phyloP scores from a whole-genome alignment of 2,797 vertebrate genomes.

The Phataginus tricuspis region DNA sequence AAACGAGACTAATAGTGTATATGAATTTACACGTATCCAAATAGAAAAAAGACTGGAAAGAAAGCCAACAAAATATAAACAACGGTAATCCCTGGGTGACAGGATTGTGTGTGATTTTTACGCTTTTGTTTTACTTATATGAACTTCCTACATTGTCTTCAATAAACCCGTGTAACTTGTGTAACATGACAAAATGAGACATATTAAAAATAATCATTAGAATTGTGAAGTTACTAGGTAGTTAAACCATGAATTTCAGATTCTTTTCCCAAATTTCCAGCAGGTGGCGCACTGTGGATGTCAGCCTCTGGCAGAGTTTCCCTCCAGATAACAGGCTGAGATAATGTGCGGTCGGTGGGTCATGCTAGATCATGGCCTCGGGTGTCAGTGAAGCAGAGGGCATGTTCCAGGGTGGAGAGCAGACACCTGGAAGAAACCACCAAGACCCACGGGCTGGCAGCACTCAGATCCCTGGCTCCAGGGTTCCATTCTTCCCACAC shows the following conservation, averaged over 20 bases:
- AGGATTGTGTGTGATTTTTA: background rate
- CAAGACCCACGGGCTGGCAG: background rate
- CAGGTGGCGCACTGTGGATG: conserved; percentile 85
- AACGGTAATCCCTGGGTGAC: background rate
- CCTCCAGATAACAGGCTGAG: background rate
- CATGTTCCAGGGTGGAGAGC: background rate
- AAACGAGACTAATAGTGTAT: background rate
- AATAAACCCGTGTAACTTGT: background rate
- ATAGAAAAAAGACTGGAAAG: conserved; percentile 47
- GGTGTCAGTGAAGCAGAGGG: background rate
- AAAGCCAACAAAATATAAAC: background rate
- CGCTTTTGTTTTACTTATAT: background rate
- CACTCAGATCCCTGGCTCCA: background rate
- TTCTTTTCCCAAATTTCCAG: conserved; percentile 75
- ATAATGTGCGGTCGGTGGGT: background rate
- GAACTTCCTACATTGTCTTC: background rate
- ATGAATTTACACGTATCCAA: background rate
- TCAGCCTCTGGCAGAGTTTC: background rate
- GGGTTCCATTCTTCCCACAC: background rate
- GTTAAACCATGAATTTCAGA: background rate
- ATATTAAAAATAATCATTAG: background rate
- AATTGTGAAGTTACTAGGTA: background rate
- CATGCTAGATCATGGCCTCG: fast-evolving
- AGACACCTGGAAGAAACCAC: background rate
- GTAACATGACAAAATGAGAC: background rate